Percentiles rank a stretch among this genome's conserved stretches.
phyloP scores from a whole-genome alignment of 2,113 vertebrate species.

The Pogonocichla stellata region DNA sequence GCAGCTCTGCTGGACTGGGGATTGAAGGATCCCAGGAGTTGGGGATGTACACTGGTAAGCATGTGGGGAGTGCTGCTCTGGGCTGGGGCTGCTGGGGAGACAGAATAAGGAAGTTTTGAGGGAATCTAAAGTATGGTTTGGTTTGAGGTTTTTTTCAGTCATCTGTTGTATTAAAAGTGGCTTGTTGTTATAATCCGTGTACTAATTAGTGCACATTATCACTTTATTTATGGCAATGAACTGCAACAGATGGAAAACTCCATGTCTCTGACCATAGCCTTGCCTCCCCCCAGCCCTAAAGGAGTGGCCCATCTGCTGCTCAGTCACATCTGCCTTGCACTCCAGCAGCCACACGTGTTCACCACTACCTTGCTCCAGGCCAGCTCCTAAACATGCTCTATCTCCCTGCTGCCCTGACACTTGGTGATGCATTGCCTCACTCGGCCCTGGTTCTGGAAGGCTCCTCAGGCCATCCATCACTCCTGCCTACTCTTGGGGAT shows the following conservation, averaged over 20 bases:
- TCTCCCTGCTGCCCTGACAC: not conserved
- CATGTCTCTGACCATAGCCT: not conserved
- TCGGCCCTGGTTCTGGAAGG: not conserved
- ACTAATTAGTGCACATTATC: not conserved
- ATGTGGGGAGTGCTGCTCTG: rapidly evolving
- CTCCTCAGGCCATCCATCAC: rapidly evolving
- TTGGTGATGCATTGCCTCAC: rapidly evolving
- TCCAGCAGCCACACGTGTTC: not conserved
- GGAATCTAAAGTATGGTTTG: not conserved
- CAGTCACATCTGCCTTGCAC: not conserved
- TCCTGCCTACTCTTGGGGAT: not conserved
- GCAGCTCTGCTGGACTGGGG: not conserved
- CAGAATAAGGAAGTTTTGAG: not conserved
- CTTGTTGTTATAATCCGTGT: not conserved
- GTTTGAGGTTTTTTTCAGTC: not conserved
- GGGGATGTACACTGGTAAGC: not conserved
- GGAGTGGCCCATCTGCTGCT: not conserved
- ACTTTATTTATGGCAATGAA: not conserved
- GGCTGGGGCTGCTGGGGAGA: not conserved
- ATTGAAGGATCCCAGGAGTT: not conserved
- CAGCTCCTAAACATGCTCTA: rapidly evolving
- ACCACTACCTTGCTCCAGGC: not conserved
- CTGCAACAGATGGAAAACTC: not conserved
- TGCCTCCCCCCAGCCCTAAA: not conserved
- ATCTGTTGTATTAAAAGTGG: not conserved